A percentile compares a stretch with the other conserved stretches of the same genome.
Evolutionary conservation across 2,888 invertebrate genomes (phyloP).

Genomic region (Hypomecis atomaria): DNA sequence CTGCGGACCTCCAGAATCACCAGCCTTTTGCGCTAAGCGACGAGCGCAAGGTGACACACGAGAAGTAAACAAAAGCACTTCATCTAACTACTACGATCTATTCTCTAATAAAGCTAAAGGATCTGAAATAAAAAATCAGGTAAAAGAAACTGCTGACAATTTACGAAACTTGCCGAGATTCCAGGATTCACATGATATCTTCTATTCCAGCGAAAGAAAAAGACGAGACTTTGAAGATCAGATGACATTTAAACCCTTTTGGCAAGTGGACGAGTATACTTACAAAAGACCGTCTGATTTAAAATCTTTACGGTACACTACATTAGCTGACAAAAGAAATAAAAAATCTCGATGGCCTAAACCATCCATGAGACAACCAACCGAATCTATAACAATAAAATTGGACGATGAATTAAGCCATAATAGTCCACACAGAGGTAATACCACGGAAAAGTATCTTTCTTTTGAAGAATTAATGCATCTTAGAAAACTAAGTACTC

Average conservation of each 20-base stretch:
- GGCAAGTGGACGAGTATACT: constrained; percentile 64
- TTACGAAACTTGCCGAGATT: constrained; percentile 43
- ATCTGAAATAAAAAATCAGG: constrained; percentile 50
- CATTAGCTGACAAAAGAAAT: constrained; percentile 54
- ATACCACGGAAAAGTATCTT: constrained; percentile 71
- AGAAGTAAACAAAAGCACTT: constrained; percentile 42
- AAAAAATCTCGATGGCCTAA: constrained; percentile 50
- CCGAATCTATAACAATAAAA: constrained; percentile 69
- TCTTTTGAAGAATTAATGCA: constrained; percentile 79
- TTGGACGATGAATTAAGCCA: constrained; percentile 44
- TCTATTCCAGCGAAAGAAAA: constrained; percentile 60
- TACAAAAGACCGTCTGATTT: constrained; percentile 52
- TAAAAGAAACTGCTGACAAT: constrained; percentile 46
- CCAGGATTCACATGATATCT: constrained; percentile 54
- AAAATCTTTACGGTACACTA: constrained; percentile 69
- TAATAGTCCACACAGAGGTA: constrained; percentile 41
- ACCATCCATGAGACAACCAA: constrained; percentile 31
- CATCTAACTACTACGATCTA: constrained; percentile 57
- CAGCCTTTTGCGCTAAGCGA: constrained; percentile 36
- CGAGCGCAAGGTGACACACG: constrained; percentile 40
- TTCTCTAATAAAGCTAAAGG: constrained; percentile 50
- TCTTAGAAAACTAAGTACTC: constrained; percentile 64
- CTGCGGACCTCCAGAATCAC: constrained; percentile 17
- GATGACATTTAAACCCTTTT: constrained; percentile 63
- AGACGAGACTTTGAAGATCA: constrained; percentile 58